Percentiles rank a stretch among this genome's conserved stretches.
These are phyloP conservation scores for Epistrophella euchroma DNA, from an alignment of 2,888 invertebrate genomes.

Conservation along the genomic window DNA sequence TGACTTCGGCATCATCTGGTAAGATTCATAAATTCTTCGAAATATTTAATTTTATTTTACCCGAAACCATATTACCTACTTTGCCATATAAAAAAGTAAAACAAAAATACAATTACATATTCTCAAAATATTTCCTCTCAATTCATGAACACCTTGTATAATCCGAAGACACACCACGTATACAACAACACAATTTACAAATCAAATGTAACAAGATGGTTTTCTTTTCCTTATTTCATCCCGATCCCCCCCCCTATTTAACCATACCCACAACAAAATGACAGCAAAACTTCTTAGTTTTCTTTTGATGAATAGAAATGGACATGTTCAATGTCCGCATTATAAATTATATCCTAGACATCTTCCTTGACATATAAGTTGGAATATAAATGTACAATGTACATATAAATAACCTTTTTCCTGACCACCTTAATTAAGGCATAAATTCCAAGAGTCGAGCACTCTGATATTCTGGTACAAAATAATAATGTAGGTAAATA, in stretches of 20 bases:
- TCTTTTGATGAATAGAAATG: conserved; percentile 54
- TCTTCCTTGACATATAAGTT: background rate
- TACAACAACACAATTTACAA: background rate
- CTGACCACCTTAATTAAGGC: conserved; percentile 65
- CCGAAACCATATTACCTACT: too few relatives aligned
- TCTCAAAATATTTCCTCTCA: background rate
- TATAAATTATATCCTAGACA: conserved; percentile 9
- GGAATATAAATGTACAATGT: conserved; percentile 1
- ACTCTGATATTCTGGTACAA: conserved; percentile 15
- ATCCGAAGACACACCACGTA: background rate
- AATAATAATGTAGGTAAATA: conserved; percentile 37
- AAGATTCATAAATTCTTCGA: too few relatives aligned
- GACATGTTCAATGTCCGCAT: conserved; percentile 47
- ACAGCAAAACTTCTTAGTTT: conserved; percentile 11
- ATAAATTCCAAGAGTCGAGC: conserved; percentile 52
- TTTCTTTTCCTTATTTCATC: background rate
- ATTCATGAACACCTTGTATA: background rate
- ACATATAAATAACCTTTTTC: conserved; percentile 13
- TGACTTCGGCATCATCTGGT: too few relatives aligned
- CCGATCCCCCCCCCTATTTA: background rate
- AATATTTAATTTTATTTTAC: too few relatives aligned
- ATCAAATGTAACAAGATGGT: background rate
- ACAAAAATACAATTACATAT: too few relatives aligned
- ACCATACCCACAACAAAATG: conserved; percentile 5
- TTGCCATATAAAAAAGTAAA: too few relatives aligned